phyloP scores from a whole-genome alignment of 2,888 invertebrate genomes.

The Dasypogon diadema region DNA sequence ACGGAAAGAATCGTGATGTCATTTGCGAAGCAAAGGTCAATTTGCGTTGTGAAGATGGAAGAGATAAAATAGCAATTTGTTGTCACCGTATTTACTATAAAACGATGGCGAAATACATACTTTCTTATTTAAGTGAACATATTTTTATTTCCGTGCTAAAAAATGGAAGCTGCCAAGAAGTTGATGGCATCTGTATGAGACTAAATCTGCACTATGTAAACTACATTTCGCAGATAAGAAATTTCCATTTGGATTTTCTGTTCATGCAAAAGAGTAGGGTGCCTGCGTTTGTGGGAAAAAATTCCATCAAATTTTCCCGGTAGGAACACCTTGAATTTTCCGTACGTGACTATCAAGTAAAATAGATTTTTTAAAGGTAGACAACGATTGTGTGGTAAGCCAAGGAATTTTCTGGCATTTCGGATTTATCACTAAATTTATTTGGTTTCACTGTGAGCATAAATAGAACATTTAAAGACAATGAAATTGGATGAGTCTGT shows the following conservation, averaged over 20 bases:
- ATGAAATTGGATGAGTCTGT: no score
- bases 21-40: not conserved
- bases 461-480: no score
- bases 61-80: no score
- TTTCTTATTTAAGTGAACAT: not conserved
- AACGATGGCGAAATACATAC: not conserved
- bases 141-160: not conserved
- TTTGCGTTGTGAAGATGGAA: not conserved
- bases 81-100: no score
- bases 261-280: not conserved
- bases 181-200: no score
- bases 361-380: not conserved
- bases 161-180: no score
- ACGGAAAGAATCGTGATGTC: not conserved
- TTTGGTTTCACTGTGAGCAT: no score
- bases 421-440: conserved; percentile 12
- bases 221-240: conserved; percentile 3
- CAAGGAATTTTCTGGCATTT: conserved; percentile 27
- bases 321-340: conserved; percentile 5
- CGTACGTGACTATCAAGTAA: conserved; percentile 19
- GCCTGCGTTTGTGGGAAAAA: not conserved
- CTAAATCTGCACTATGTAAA: not conserved
- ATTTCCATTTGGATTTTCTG: conserved; percentile 24
- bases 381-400: not conserved
- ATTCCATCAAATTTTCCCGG: conserved; percentile 21